Evolutionary conservation across 2,888 invertebrate genomes (phyloP), one percentile per base, ranked within the genome.

Genomic region (Athetis lepigone): DNA sequence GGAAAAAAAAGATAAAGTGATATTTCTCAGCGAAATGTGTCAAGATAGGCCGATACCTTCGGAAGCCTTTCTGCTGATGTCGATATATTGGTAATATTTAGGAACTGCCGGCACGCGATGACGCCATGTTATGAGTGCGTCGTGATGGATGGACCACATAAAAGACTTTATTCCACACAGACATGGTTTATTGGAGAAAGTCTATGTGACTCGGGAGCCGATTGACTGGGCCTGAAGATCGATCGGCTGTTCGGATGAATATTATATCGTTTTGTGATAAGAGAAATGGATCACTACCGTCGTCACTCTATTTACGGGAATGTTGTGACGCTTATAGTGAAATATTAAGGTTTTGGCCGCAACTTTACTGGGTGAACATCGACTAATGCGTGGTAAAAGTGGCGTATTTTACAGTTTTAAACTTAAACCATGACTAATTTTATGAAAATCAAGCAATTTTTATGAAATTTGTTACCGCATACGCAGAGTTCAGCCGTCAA

Each of bases 161-260:
- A 75, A 66, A 49, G 37, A 67, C 58, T 46, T 57, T 56, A 65
- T 66, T 69, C 50, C 42, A 47, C 36, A 63, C 60, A 64, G 61
- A 57, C 68, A 55, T 52, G 36, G 76, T 79, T 80, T 82, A 76
- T 75, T 67, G 75, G 59, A 59, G 54, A 62, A 75, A 70, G 54
- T 58, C 71, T 65, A 69, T 70, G 69, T 59, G 68, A 74, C 68
- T 78, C 59, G 69, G 42, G 46, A 68, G 25, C 60, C 64, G 65
- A 72, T 66, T 68, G 74, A 74, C 67, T 67, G 46, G 16, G 36
- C 40, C 56, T 23, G 19, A 62, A 77, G 77, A 79, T 77, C 60
- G 65, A 64, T 72, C 40, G 59, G 37, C 40, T 72, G 56, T 69
- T 68, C 49, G 43, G 57, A 71, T 72, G 67, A 75, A 75, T 70